phyloP scores from a whole-genome alignment of 1,140 invertebrate species.

The Heliconius nattereri region DNA sequence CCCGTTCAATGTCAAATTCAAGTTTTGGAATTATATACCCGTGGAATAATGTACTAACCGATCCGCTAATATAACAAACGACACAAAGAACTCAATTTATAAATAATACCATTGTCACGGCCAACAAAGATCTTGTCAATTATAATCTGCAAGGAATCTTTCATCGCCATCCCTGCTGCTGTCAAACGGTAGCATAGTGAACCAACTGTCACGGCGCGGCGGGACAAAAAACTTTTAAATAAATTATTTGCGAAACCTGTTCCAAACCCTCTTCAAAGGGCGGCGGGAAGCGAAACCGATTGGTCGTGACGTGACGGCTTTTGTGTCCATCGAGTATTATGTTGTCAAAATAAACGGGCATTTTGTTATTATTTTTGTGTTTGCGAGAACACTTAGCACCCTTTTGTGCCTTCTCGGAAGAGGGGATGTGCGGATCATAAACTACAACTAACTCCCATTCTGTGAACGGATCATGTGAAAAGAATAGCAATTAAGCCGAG shows the following conservation, averaged over 20 bases:
- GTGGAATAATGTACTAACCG: conserved; percentile 52
- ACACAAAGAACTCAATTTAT: conserved; percentile 69
- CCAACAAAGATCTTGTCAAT: conserved; percentile 79
- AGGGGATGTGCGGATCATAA: conserved; percentile 63
- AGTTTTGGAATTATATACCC: conserved; percentile 63
- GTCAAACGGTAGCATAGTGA: conserved; percentile 73
- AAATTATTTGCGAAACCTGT: conserved; percentile 79
- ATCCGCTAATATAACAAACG: conserved; percentile 67
- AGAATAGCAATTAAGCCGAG: conserved; percentile 62
- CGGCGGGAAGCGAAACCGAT: conserved; percentile 74
- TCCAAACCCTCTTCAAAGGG: conserved; percentile 72
- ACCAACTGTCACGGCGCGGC: conserved; percentile 49
- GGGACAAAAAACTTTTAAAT: conserved; percentile 75
- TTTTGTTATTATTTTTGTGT: conserved; percentile 81
- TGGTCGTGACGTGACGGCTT: conserved; percentile 74
- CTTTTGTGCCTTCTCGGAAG: conserved; percentile 73
- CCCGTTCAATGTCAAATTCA: conserved; percentile 58
- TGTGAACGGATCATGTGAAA: conserved; percentile 67
- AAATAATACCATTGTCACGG: conserved; percentile 69
- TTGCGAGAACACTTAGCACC: conserved; percentile 78
- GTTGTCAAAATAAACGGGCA: conserved; percentile 79
- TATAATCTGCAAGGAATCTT: conserved; percentile 75
- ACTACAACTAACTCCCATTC: conserved; percentile 59
- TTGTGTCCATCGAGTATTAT: conserved; percentile 78
- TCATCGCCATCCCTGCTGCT: conserved; percentile 53